phyloP scores from a whole-genome alignment of 2,113 vertebrate genomes.

The Alces alces region DNA sequence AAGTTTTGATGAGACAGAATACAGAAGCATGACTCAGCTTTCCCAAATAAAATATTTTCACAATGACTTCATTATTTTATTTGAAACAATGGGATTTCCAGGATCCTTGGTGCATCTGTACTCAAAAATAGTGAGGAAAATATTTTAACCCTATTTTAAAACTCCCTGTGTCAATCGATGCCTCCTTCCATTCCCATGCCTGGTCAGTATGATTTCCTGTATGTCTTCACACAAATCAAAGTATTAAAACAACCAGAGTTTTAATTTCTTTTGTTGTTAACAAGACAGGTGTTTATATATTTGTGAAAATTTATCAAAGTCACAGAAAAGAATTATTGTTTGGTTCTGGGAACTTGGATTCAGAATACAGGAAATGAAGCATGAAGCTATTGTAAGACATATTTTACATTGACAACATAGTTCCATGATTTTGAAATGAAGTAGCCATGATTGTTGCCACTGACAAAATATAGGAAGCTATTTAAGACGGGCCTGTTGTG shows the following conservation, averaged over 20 bases:
- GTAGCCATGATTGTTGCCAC: neutral
- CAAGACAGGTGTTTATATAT: neutral
- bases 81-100: slow-evolving; percentile 31
- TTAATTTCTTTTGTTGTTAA: neutral
- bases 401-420: neutral
- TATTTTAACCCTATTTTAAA: neutral
- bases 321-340: neutral
- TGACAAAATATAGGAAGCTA: neutral
- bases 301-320: neutral
- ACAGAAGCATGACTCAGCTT: neutral
- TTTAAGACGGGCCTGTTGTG: neutral
- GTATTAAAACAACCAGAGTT: neutral
- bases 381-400: neutral
- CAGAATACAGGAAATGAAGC: neutral
- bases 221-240: neutral
- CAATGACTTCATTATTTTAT: slow-evolving; percentile 39
- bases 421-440: neutral
- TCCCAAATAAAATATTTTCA: neutral
- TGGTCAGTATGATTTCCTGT: neutral
- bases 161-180: neutral
- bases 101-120: neutral
- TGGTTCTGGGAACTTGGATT: neutral
- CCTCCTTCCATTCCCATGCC: neutral
- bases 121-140: slow-evolving; percentile 1
- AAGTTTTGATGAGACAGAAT: neutral